Base-by-base conservation (phyloP, 35 echinoderm and acorn worm species). In the Apostichopus californicus region DNA sequence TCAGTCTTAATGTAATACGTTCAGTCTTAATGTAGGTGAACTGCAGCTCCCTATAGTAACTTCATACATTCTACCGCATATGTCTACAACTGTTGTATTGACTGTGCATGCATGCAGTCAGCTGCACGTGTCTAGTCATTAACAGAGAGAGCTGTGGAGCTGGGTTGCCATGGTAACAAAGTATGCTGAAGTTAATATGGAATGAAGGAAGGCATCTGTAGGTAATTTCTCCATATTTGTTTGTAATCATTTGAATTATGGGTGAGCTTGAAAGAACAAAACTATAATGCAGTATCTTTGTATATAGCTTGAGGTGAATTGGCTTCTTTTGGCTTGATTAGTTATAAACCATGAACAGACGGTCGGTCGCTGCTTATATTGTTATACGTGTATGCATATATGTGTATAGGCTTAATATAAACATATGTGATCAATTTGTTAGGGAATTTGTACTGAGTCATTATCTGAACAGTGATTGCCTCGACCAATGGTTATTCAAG, bases 121-220 rank as follows among this genome's bases (percentile, higher is more conserved):
- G 11, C 64, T 68, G 46, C 53, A 83, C 80, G 17, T 83, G 80
- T 55, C 34, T 46, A 46, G 34, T 46, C 25, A 83, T 83, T 34
- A 83, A 68, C 64, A 68, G 18, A 68, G 64, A 55, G 7, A 83
- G 55, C 79, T 54, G 17, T 82, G 80, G 34, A 54, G 52, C 55
- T 55, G 52, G 28, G 28, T 81, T 52, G 11, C 80, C 55, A 83
- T 83, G 80, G 80, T 83, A 83, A 83, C 80, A 83, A 83, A 83
- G 80, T 83, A 83, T 83, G 80, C 80, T 56, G 9, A 83, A 53
- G 80, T 56, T 13, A 18, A 56, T 55, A 55, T 34, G 25, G 79
- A 81, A 81, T 83, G 80, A 55, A 83, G 34, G 55, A 83, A 83
- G 80, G 34, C 55, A 20, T 83, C 80, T 83, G 80, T 56, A 53